Evolutionary conservation across 2,113 vertebrate genomes (phyloP), one percentile per base, ranked within the genome.

Genomic region (Melanerpes aurifrons): DNA sequence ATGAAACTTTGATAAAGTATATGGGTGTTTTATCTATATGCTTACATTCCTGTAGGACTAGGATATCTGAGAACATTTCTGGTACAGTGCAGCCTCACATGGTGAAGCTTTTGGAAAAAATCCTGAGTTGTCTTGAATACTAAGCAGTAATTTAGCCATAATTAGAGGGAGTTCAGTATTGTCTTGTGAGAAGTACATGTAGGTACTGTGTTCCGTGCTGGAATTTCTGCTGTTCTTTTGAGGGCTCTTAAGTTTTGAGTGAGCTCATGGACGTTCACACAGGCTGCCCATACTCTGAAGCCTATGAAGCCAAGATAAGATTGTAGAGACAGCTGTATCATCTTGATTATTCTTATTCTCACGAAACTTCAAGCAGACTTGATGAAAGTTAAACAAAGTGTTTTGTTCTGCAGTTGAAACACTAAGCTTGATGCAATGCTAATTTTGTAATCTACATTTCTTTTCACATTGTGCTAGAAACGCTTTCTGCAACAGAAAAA

Each of bases 351-450:
- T 80, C 79, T 63, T 75, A 28, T 29, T 77, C 43, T 82, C 16
- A n/a, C 1, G 7, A 31, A 91, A 62, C 50, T 89, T 88, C 10
- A 63, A 68, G 61, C 2, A 7, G 57, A 48, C 37, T 73, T 80
- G 80, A 79, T 93, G 87, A 93, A 95, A 91, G 68, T 28, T n/a
- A 47, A 71, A 76, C n/a, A 63, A 91, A 92, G 21, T 72, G 73
- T 20, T 92, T 87, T 45, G 59, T 73, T 90, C 61, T 82, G 53
- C 62, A 64, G 53, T 76, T 89, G 91, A 71, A 92, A 35, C 22
- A 37, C 28, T 62, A 48, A 68, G 53, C 78, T 89, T 67, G 67
- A 92, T 62, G 57, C 45, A 50, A 56, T 88, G 54, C 82, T 75
- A 61, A 31, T 85, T 70, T 64, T 11, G 15, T 86, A 43, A 62